These are phyloP conservation scores for Drosophila bocqueti DNA, from an alignment of 1,140 invertebrate species.

Conservation along the genomic window DNA sequence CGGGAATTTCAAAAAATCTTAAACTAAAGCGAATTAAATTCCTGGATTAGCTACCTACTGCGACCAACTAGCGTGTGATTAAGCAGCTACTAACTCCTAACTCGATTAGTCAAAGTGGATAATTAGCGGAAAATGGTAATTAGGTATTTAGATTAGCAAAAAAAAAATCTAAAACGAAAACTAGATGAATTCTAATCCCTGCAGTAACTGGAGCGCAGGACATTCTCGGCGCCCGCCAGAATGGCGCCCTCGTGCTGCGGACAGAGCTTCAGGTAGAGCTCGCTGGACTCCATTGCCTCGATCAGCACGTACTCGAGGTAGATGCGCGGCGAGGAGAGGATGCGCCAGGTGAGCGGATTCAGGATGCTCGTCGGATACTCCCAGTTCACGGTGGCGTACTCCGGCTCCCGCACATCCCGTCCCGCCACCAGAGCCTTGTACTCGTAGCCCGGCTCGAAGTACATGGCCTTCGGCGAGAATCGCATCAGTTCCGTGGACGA, in stretches of 20 bases:
- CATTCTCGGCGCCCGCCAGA: constrained; percentile 86
- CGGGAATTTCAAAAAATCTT: neutral
- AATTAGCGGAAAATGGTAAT: neutral
- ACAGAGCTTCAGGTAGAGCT: constrained; percentile 87
- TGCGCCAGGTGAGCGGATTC: constrained; percentile 93
- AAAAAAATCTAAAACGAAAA: neutral
- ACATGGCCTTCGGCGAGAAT: constrained; percentile 84
- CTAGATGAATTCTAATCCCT: constrained; percentile 53
- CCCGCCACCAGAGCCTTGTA: constrained; percentile 90
- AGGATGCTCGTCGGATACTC: constrained; percentile 91
- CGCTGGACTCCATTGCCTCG: constrained; percentile 88
- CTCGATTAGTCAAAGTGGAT: neutral
- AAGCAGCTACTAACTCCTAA: no score
- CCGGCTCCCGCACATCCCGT: constrained; percentile 88
- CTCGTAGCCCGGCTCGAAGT: constrained; percentile 90
- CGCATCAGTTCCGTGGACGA: constrained; percentile 87
- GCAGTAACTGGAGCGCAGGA: constrained; percentile 86
- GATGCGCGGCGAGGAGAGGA: constrained; percentile 89
- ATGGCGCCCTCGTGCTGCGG: constrained; percentile 87
- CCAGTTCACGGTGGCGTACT: constrained; percentile 90
- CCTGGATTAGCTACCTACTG: neutral
- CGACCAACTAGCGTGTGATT: neutral
- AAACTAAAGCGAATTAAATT: constrained; percentile 15
- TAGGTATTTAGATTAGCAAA: neutral
- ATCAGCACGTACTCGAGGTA: constrained; percentile 90